Conservation (phyloP, 2,113 vertebrate genomes). For the Poicephalus gulielmi region DNA sequence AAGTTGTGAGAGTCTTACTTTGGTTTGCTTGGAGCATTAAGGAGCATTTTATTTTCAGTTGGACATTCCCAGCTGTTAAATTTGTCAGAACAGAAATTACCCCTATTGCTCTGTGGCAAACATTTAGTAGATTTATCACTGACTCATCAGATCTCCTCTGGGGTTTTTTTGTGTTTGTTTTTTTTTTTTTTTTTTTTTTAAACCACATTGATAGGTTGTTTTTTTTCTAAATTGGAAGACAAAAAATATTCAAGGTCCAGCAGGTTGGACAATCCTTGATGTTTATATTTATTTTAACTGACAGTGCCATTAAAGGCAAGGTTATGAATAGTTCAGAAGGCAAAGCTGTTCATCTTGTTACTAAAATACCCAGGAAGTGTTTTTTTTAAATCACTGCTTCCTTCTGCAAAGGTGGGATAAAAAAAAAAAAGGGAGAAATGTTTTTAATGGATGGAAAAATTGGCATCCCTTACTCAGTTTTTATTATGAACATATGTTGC, state of each 20-base stretch:
- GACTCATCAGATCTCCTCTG: not conserved
- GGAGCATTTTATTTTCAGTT: not conserved
- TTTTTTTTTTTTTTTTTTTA: not conserved
- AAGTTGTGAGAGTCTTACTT: not conserved
- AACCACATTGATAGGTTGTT: not conserved
- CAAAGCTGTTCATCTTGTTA: conserved; percentile 2
- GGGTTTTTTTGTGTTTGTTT: not conserved
- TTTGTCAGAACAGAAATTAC: not conserved
- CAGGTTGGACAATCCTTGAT: not conserved
- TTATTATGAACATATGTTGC: conserved; percentile 12
- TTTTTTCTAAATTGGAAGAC: not conserved
- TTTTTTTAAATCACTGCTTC: not conserved
- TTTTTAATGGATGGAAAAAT: not conserved
- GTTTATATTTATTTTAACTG: not conserved
- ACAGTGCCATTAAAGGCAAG: not conserved
- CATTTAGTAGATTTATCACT: not conserved
- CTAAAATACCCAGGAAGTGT: conserved; percentile 21
- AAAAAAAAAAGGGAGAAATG: not conserved
- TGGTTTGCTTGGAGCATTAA: not conserved
- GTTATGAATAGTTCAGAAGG: not conserved
- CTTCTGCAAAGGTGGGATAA: conserved; percentile 8
- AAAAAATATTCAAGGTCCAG: not conserved
- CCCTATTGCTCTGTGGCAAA: not conserved
- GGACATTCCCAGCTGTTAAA: not conserved
- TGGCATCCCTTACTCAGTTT: not conserved